These are phyloP conservation scores for Corythoichthys intestinalis DNA, from an alignment of 2,113 vertebrate genomes.

Conservation along the genomic window DNA sequence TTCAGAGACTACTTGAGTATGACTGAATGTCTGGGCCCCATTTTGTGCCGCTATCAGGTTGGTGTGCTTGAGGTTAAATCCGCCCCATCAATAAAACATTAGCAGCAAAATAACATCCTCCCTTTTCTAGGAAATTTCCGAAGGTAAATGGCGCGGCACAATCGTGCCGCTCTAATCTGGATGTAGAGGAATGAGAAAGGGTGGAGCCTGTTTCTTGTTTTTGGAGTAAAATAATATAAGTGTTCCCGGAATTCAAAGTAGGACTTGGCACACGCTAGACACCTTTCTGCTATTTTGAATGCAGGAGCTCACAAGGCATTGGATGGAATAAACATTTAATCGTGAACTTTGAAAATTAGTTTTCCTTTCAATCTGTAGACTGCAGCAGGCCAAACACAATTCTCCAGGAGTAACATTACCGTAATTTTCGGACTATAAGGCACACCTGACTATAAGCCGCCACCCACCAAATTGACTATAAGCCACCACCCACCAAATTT, in stretches of 20 bases:
- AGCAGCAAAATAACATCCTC: slow-evolving; percentile 35
- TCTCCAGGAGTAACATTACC: slow-evolving; percentile 39
- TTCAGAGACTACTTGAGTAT: no score
- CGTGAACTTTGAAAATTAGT: slow-evolving; percentile 70
- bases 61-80: slow-evolving; percentile 19
- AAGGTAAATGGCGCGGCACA: slow-evolving; percentile 31
- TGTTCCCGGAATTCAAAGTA: slow-evolving; percentile 55
- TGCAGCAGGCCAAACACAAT: slow-evolving; percentile 28
- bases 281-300: slow-evolving; percentile 52
- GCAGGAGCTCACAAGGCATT: slow-evolving; percentile 61
- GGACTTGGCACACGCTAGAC: slow-evolving; percentile 32
- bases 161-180: slow-evolving; percentile 37
- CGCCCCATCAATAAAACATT: slow-evolving; percentile 28
- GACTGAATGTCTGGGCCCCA: background rate
- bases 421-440: no score
- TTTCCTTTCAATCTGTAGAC: slow-evolving; percentile 65
- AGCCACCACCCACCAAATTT: no score
- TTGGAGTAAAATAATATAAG: slow-evolving; percentile 61
- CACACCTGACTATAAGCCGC: no score
- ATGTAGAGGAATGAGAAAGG: slow-evolving; percentile 53
- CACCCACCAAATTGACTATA: no score
- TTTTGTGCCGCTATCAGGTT: background rate
- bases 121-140: slow-evolving; percentile 34
- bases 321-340: slow-evolving; percentile 71
- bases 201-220: slow-evolving; percentile 65